These are phyloP conservation scores for Acrocephalus scirpaceus DNA, from an alignment of 2,797 vertebrate genomes.

Conservation along the genomic window DNA sequence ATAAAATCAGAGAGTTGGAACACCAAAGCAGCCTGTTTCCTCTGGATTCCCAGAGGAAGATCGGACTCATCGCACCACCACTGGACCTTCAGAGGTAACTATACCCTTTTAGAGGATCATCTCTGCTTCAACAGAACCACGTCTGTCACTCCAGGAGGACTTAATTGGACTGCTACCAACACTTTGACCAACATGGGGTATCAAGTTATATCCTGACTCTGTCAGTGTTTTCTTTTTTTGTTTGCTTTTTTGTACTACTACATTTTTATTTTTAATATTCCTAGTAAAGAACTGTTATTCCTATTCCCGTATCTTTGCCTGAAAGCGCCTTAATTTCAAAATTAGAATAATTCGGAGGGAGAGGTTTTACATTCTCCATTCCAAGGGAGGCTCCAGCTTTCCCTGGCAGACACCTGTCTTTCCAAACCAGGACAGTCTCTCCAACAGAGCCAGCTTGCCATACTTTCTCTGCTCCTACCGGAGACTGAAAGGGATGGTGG, in stretches of 20 bases:
- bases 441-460: not conserved
- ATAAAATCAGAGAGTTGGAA: not conserved
- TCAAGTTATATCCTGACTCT: not conserved
- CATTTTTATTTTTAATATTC: not conserved
- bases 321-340: not conserved
- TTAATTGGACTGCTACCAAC: not conserved
- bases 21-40: not conserved
- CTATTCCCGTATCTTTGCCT: not conserved
- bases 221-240: not conserved
- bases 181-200: not conserved
- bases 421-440: not conserved
- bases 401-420: not conserved
- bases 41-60: not conserved
- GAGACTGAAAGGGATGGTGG: not conserved
- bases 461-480: not conserved
- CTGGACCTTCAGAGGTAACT: not conserved
- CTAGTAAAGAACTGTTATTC: not conserved
- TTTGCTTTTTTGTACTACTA: not conserved
- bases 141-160: not conserved
- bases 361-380: not conserved
- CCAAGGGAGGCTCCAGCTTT: not conserved
- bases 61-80: not conserved
- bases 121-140: not conserved
- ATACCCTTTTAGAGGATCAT: not conserved
- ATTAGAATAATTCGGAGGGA: not conserved